Conservation (phyloP, 1,140 invertebrate species). For the Drosophila ambigua region DNA sequence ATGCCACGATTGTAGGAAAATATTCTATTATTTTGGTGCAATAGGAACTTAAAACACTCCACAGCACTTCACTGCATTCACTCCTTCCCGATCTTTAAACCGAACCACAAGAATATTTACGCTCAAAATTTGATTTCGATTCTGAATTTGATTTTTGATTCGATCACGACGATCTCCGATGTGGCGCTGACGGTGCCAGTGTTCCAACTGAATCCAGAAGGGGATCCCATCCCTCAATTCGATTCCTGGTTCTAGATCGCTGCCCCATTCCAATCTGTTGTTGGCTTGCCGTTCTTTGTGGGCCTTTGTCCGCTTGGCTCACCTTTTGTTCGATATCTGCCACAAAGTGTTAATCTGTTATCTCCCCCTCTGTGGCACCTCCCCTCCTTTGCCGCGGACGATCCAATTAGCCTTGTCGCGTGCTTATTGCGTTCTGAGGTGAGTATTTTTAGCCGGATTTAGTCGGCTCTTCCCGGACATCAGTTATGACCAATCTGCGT, state of each 20-base stretch:
- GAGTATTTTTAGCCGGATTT: slow-evolving; percentile 32
- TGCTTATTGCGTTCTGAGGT: slow-evolving; percentile 54
- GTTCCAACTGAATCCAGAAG: slow-evolving; percentile 32
- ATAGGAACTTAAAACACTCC: too few relatives aligned
- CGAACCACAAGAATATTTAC: too few relatives aligned
- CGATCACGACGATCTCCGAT: slow-evolving; percentile 15
- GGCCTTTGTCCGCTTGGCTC: slow-evolving; percentile 43
- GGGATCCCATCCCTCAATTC: slow-evolving; percentile 11
- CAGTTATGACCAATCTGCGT: slow-evolving; percentile 63
- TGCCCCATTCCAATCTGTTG: background rate
- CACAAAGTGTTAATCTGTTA: slow-evolving; percentile 56
- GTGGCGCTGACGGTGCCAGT: slow-evolving; percentile 39
- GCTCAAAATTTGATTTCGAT: background rate
- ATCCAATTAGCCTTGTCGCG: slow-evolving; percentile 63
- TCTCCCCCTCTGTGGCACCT: background rate
- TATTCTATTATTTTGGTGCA: too few relatives aligned
- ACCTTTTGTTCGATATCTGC: slow-evolving; percentile 50
- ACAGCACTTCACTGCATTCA: too few relatives aligned
- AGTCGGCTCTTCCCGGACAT: slow-evolving; percentile 10
- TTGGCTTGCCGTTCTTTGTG: slow-evolving; percentile 20
- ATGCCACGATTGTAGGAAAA: too few relatives aligned
- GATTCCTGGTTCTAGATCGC: slow-evolving; percentile 10
- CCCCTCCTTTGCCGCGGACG: too few relatives aligned
- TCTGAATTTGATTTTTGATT: slow-evolving; percentile 32
- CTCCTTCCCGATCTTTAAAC: too few relatives aligned